Evolutionary conservation across 2,888 invertebrate species (phyloP), one percentile per base, ranked within the genome.

Genomic region (Tipula unca): DNA sequence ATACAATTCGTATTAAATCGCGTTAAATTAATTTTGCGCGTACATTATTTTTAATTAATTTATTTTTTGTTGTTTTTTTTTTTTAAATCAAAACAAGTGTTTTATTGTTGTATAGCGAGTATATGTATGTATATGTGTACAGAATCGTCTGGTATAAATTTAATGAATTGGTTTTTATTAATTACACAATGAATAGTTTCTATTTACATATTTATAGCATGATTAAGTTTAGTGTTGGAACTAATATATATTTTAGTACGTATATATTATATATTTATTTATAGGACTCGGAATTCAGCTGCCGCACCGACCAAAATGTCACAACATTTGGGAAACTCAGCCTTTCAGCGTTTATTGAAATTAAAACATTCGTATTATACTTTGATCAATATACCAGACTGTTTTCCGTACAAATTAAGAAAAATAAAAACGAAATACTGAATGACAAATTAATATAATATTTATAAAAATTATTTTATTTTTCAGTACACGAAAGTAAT

Each of bases 361-460:
- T 48, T 48, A 69, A 25, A 20, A 69, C 48, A 48, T 14, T 48
- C n/a, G n/a, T 48, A 17, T 69, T 25, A 8, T 69, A 69, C 25
- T n/a, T 69, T 69, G 69, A 69, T 69, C 69, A 69, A 69, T 69
- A 69, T 69, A 25, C n/a, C 25, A 69, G 25, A 25, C 25, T 48
- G 8, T 25, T 69, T 25, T 17, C 3, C 48, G 48, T 8, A n/a
- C 17, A n/a, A n/a, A n/a, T n/a, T 17, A 48, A 17, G 10, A 82
- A 82, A 82, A 29, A 48, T 48, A 82, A 83, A 83, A 83, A 32
- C 35, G n/a, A 83, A 32, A 83, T 83, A 83, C 83, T 32, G 83
- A 83, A 83, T 83, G 83, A 83, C 83, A 83, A 83, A 83, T 83
- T 83, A 83, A 83, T 83, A 83, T 69, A 10, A 48, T 32, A 32